Evolutionary conservation across 2,113 vertebrate genomes (phyloP).

Genomic region (Edolisoma coerulescens): DNA sequence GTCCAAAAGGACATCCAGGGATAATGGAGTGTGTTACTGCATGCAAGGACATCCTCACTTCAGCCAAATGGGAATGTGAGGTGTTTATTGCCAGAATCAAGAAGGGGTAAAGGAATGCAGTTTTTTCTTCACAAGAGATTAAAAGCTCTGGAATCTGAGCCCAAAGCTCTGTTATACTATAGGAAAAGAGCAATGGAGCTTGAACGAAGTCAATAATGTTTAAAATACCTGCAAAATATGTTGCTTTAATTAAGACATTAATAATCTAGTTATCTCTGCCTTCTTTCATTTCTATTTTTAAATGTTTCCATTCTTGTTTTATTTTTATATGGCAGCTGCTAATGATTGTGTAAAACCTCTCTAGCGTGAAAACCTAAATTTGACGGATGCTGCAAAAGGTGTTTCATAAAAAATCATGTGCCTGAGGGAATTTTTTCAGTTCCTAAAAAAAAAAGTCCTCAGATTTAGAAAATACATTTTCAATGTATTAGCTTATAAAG

Average conservation of each 20-base stretch:
- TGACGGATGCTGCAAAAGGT: not conserved
- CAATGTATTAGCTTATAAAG: not conserved
- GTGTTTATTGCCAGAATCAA: constrained; percentile 67
- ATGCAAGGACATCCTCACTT: constrained; percentile 74
- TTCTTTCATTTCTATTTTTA: not conserved
- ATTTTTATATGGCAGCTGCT: not conserved
- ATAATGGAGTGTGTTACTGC: constrained; percentile 69
- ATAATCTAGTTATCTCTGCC: not conserved
- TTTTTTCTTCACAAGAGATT: constrained; percentile 43
- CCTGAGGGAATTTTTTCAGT: not conserved
- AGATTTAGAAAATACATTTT: not conserved
- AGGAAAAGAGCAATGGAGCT: constrained; percentile 68
- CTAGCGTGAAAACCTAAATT: not conserved
- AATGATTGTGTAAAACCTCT: not conserved
- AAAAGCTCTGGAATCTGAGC: constrained; percentile 49
- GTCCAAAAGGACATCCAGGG: constrained; percentile 41
- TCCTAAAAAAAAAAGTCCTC: not conserved
- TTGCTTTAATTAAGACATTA: not conserved
- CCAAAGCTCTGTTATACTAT: constrained; percentile 51
- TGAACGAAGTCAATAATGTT: constrained; percentile 18
- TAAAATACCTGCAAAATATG: not conserved
- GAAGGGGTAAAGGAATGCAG: constrained; percentile 31
- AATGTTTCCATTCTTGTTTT: not conserved
- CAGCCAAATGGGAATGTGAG: constrained; percentile 78
- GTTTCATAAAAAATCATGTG: not conserved